Percentiles rank a stretch among this genome's conserved stretches.
Evolutionary conservation across 2,888 invertebrate species (phyloP).

Genomic region (Luffia ferchaultella): DNA sequence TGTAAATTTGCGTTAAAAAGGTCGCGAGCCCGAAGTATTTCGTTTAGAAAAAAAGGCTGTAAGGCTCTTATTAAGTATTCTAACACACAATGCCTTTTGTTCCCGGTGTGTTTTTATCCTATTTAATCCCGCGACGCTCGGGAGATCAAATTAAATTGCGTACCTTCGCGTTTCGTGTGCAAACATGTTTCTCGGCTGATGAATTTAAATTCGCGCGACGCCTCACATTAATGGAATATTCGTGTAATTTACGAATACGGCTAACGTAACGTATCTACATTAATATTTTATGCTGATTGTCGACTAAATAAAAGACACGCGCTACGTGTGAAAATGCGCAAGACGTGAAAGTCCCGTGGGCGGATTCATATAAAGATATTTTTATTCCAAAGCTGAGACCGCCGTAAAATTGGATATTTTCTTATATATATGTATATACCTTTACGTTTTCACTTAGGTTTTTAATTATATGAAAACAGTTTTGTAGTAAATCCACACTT

Average conservation of each 20-base stretch:
- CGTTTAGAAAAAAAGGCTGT: neutral
- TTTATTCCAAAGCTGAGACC: too few relatives aligned
- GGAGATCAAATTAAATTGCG: conserved; percentile 12
- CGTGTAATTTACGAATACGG: neutral
- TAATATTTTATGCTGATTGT: neutral
- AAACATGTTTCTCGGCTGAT: neutral
- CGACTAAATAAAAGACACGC: neutral
- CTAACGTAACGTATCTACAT: neutral
- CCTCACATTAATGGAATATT: neutral
- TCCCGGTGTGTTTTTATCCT: conserved; percentile 8
- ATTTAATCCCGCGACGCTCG: conserved; percentile 11
- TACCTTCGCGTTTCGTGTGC: neutral
- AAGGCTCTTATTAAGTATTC: neutral
- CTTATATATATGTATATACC: too few relatives aligned
- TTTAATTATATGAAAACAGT: too few relatives aligned
- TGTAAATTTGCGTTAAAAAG: neutral
- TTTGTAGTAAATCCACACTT: too few relatives aligned
- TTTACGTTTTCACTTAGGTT: too few relatives aligned
- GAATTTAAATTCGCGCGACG: neutral
- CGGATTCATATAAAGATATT: too few relatives aligned
- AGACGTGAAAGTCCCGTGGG: too few relatives aligned
- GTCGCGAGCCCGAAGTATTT: neutral
- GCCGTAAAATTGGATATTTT: too few relatives aligned
- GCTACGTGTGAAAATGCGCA: neutral
- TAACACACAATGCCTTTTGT: conserved; percentile 7